Evolutionary conservation across 2,113 vertebrate genomes (phyloP).

Genomic region (Martes martes): DNA sequence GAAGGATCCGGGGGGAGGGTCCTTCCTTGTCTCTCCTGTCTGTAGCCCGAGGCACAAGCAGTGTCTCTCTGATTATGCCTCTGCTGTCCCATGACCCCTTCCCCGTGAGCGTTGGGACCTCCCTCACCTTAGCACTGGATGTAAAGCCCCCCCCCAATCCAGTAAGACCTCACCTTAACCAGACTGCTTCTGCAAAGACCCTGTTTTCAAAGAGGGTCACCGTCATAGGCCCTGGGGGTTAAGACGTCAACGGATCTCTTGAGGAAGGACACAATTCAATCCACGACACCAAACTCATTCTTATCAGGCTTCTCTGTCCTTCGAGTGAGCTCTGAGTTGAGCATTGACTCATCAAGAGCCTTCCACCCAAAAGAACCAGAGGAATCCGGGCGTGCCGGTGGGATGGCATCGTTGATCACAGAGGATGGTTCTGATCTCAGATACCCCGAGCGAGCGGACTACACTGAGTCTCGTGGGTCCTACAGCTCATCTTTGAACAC

Average conservation of each 20-base stretch:
- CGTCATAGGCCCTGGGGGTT: fast-evolving
- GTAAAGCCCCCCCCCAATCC: not conserved
- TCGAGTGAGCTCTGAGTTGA: not conserved
- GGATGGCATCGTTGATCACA: fast-evolving
- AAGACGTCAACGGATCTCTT: not conserved
- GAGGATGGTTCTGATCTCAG: too few species aligned
- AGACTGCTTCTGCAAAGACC: not conserved
- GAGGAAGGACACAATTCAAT: not conserved
- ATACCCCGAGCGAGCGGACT: fast-evolving
- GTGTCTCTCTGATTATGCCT: fast-evolving
- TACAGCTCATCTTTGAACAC: not conserved
- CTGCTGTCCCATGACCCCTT: too few species aligned
- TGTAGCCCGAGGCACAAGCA: too few species aligned
- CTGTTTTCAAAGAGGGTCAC: not conserved
- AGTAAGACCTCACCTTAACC: not conserved
- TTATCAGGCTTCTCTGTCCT: not conserved
- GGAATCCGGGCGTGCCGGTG: too few species aligned
- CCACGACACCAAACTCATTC: not conserved
- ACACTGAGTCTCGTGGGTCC: not conserved
- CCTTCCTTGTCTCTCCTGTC: not conserved
- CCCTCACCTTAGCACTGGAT: not conserved
- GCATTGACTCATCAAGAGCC: not conserved
- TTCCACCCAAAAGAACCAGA: not conserved
- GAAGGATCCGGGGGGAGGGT: not conserved
- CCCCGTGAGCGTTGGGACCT: not conserved